Percentiles rank a stretch among this genome's conserved stretches.
phyloP scores from a whole-genome alignment of 2,113 vertebrate species.

The Cyanistes caeruleus region DNA sequence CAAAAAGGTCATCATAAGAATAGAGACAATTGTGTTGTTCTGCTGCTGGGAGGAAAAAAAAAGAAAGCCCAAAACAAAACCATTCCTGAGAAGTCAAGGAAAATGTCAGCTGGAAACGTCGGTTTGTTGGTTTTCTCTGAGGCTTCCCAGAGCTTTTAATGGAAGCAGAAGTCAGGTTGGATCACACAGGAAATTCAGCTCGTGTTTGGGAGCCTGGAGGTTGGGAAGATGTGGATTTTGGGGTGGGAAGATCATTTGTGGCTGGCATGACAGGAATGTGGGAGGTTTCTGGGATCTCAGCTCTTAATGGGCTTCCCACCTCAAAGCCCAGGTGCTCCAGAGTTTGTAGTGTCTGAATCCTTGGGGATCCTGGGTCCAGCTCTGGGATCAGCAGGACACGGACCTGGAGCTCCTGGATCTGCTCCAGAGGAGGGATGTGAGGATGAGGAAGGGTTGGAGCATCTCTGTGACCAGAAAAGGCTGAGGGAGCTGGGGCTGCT shows the following conservation, averaged over 20 bases:
- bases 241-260: background rate
- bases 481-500: background rate
- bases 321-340: background rate
- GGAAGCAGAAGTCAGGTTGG: background rate
- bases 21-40: background rate
- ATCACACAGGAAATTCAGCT: background rate
- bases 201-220: accelerated
- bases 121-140: background rate
- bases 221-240: background rate
- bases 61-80: accelerated
- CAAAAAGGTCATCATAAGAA: background rate
- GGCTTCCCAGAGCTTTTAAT: background rate
- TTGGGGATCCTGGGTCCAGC: background rate
- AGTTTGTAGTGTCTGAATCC: background rate
- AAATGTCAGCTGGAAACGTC: background rate
- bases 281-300: background rate
- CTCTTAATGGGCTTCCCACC: background rate
- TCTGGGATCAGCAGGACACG: background rate
- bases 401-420: background rate
- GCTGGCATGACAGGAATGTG: background rate
- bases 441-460: background rate
- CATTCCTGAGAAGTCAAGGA: background rate
- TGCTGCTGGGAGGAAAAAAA: background rate
- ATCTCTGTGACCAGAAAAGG: accelerated
- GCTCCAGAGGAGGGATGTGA: background rate